phyloP scores from a whole-genome alignment of 2,113 vertebrate genomes.

The Corythornis vintsioides region DNA sequence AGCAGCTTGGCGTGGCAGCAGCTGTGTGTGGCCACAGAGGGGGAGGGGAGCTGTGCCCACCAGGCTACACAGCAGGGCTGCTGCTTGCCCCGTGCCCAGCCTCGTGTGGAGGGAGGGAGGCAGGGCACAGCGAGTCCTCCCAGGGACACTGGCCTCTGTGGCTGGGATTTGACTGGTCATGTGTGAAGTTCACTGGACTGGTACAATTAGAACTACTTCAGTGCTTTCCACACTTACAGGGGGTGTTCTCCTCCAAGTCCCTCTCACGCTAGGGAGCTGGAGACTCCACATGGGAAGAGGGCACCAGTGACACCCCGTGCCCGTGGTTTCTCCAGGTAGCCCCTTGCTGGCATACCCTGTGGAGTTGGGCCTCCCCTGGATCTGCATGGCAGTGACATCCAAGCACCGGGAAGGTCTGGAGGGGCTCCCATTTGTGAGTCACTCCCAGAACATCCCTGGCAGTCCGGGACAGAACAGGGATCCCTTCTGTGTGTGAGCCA shows the following conservation, averaged over 20 bases:
- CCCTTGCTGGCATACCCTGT: neutral
- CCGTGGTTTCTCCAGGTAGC: neutral
- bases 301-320: neutral
- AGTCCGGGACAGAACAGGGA: neutral
- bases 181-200: neutral
- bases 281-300: neutral
- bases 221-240: neutral
- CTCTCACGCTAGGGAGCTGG: fast-evolving
- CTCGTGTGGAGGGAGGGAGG: fast-evolving
- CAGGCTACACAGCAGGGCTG: neutral
- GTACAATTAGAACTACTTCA: neutral
- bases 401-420: neutral
- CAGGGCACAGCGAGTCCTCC: neutral
- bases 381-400: neutral
- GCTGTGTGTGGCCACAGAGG: neutral
- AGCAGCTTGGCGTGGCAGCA: constrained; percentile 12
- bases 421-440: neutral
- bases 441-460: fast-evolving
- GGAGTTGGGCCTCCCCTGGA: neutral
- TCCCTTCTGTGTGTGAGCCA: neutral
- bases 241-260: fast-evolving
- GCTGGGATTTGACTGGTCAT: neutral
- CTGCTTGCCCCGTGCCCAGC: neutral
- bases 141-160: fast-evolving
- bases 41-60: neutral